phyloP scores from a whole-genome alignment of 2,113 vertebrate genomes.

The Anguilla japonica region DNA sequence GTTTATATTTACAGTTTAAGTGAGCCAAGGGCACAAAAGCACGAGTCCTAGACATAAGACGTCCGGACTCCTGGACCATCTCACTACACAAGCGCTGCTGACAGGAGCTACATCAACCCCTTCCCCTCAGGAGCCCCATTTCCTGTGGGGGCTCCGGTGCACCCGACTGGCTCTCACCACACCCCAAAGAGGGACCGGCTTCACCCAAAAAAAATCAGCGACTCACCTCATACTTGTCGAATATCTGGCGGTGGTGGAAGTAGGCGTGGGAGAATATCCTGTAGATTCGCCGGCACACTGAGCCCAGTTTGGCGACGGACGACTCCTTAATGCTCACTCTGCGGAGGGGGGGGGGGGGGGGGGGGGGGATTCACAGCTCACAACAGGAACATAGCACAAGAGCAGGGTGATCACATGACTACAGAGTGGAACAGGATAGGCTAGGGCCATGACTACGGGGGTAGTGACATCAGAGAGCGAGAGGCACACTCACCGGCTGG shows the following conservation, averaged over 20 bases:
- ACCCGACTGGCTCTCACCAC: neutral
- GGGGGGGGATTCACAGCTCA: neutral
- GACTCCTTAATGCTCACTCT: slow-evolving; percentile 99
- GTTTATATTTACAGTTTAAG: neutral
- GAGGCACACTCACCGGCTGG: slow-evolving; percentile 84
- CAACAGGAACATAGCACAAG: neutral
- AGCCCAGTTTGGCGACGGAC: slow-evolving; percentile 97
- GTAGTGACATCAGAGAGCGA: no score
- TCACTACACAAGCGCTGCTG: neutral
- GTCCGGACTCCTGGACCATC: neutral
- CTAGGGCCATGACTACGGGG: neutral
- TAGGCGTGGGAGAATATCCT: slow-evolving; percentile 99
- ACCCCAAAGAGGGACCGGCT: neutral
- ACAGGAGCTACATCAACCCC: neutral
- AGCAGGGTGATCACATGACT: neutral
- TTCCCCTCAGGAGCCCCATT: neutral
- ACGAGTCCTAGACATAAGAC: neutral
- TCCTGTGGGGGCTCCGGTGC: no score
- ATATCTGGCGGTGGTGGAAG: slow-evolving; percentile 98
- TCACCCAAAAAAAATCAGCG: neutral
- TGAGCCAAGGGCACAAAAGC: neutral
- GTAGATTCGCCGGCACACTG: slow-evolving; percentile 97
- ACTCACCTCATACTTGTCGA: slow-evolving; percentile 97
- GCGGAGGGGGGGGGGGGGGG: slow-evolving; percentile 34
- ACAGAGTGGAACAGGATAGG: neutral